Evolutionary conservation across 2,113 vertebrate species (phyloP).

Genomic region (Ictidomys tridecemlineatus): DNA sequence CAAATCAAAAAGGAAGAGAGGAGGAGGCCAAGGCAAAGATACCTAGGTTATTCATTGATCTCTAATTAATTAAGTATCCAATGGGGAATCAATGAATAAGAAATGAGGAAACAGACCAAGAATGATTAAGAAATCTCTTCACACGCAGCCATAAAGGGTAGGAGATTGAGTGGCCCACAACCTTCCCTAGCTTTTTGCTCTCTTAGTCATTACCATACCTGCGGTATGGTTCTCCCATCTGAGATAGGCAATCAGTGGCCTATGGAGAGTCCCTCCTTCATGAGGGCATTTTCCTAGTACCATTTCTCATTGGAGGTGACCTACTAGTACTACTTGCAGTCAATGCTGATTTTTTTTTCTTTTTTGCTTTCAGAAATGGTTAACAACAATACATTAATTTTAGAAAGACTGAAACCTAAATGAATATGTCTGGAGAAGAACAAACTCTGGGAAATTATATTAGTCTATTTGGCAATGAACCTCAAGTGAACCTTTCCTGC

Average conservation of each 20-base stretch:
- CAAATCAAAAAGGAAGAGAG: slow-evolving; percentile 25
- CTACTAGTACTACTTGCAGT: not conserved
- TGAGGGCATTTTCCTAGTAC: not conserved
- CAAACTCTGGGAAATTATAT: not conserved
- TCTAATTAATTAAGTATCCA: not conserved
- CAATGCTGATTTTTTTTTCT: not conserved
- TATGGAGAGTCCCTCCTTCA: not conserved
- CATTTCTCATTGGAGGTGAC: not conserved
- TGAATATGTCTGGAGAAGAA: slow-evolving; percentile 5
- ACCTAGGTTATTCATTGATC: not conserved
- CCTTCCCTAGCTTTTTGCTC: not conserved
- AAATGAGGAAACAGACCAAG: not conserved
- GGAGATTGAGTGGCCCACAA: not conserved
- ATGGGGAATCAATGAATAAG: not conserved
- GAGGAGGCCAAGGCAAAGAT: not conserved
- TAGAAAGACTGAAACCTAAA: not conserved
- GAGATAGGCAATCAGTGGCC: not conserved
- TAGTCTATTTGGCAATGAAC: not conserved
- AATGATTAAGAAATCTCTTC: not conserved
- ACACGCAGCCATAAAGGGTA: not conserved
- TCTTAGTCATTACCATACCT: not conserved
- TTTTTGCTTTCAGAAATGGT: slow-evolving; percentile 27
- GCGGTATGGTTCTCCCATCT: not conserved
- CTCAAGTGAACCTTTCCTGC: not conserved
- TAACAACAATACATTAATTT: slow-evolving; percentile 29